Conservation (phyloP, 2,797 vertebrate genomes). For the Thaleichthys pacificus region DNA sequence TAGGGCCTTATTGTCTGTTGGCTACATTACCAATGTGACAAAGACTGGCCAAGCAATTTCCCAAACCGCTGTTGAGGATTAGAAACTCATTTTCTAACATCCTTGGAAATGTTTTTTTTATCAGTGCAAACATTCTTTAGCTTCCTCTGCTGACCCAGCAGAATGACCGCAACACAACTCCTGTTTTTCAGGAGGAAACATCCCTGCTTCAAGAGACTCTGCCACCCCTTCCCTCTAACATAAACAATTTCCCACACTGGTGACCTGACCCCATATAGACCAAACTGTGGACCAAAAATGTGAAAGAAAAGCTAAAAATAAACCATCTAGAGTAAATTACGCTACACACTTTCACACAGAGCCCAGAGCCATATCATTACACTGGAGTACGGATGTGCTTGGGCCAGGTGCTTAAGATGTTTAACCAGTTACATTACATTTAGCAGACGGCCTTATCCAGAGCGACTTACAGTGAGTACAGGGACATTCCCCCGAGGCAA, state of each 20-base stretch:
- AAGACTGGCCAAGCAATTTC: slow-evolving; percentile 30
- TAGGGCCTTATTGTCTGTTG: slow-evolving; percentile 27
- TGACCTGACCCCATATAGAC: slow-evolving; percentile 1
- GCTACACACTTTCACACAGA: slow-evolving; percentile 58
- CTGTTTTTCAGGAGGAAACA: slow-evolving; percentile 20
- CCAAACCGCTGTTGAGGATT: slow-evolving; percentile 34
- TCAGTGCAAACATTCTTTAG: slow-evolving; percentile 31
- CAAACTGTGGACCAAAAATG: slow-evolving; percentile 22
- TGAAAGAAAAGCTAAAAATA: slow-evolving; percentile 48
- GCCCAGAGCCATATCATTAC: slow-evolving; percentile 61
- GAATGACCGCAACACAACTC: neutral
- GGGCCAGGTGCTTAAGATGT: slow-evolving; percentile 58
- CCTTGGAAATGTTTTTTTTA: slow-evolving; percentile 26
- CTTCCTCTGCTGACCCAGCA: slow-evolving; percentile 19
- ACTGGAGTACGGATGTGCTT: slow-evolving; percentile 59
- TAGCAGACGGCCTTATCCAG: too few relatives aligned
- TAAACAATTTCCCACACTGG: slow-evolving; percentile 20
- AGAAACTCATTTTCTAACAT: slow-evolving; percentile 40
- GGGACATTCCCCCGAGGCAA: too few relatives aligned
- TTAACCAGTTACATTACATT: too few relatives aligned
- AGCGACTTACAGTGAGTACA: too few relatives aligned
- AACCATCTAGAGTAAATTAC: slow-evolving; percentile 38
- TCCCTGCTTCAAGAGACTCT: slow-evolving; percentile 11
- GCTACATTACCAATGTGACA: slow-evolving; percentile 1
- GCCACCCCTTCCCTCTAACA: slow-evolving; percentile 13